A percentile compares a stretch with the other conserved stretches of the same genome.
Evolutionary conservation across 2,113 vertebrate species (phyloP).

Genomic region (Pseudorhombus dupliciocellatus): DNA sequence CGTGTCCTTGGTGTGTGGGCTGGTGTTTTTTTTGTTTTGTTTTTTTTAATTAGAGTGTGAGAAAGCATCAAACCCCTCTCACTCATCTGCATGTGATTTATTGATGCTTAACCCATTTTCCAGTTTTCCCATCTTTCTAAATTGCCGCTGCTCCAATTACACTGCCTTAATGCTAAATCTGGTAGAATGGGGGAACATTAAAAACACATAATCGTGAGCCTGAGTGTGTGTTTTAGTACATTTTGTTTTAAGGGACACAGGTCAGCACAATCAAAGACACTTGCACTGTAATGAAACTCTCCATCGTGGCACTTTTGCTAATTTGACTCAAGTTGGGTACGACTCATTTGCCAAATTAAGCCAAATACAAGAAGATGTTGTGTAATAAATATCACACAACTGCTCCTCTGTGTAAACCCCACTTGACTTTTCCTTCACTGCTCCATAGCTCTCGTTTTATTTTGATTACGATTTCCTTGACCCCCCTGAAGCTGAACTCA

Average conservation of each 20-base stretch:
- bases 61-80: conserved; percentile 54
- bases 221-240: conserved; percentile 17
- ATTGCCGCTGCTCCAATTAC: conserved; percentile 48
- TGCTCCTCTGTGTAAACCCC: conserved; percentile 26
- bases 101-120: conserved; percentile 72
- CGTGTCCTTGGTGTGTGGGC: conserved; percentile 55
- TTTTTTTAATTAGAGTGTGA: conserved; percentile 52
- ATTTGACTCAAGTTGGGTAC: conserved; percentile 24
- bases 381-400: conserved; percentile 37
- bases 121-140: conserved; percentile 44
- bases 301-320: conserved; percentile 37
- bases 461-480: conserved; percentile 15
- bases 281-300: conserved; percentile 26
- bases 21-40: conserved; percentile 9
- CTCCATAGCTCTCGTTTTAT: conserved; percentile 17
- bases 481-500: conserved; percentile 22
- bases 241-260: conserved; percentile 20
- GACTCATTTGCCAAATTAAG: background rate
- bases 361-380: conserved; percentile 12
- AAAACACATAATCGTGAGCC: conserved; percentile 34
- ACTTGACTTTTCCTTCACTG: conserved; percentile 4
- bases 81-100: conserved; percentile 69
- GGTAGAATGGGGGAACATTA: conserved; percentile 3
- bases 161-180: conserved; percentile 6
- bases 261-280: conserved; percentile 35